phyloP scores from a whole-genome alignment of 2,888 invertebrate species.

The Dolichomitus sp. region DNA sequence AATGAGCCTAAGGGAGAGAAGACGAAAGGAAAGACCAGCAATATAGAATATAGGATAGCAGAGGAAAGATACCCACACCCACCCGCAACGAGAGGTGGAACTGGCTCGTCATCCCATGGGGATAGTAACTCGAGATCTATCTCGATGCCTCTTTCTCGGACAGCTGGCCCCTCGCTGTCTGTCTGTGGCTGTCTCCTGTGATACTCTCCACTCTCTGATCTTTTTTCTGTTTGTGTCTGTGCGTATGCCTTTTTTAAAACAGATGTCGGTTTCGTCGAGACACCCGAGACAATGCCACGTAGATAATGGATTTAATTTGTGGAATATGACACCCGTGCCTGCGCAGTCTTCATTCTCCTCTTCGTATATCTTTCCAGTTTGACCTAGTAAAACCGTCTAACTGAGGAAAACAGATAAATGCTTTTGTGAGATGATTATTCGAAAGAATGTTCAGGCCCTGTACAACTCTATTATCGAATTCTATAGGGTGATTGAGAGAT shows the following conservation, averaged over 20 bases:
- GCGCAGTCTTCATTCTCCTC: conserved; percentile 15
- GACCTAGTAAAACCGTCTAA: conserved; percentile 30
- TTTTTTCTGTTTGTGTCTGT: conserved; percentile 48
- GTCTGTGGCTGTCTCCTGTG: conserved; percentile 41
- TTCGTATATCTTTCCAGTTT: conserved; percentile 5
- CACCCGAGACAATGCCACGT: conserved; percentile 78
- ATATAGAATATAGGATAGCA: conserved; percentile 43
- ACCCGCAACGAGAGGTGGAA: conserved; percentile 65
- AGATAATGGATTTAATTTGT: conserved; percentile 81
- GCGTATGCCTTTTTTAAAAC: conserved; percentile 68
- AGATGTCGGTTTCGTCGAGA: conserved; percentile 78
- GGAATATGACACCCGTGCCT: conserved; percentile 59
- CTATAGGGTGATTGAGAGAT: conserved; percentile 55
- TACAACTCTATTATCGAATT: conserved; percentile 18
- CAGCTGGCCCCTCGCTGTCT: conserved; percentile 75
- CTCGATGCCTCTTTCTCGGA: conserved; percentile 74
- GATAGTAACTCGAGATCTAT: conserved; percentile 81
- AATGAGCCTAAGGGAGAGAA: conserved; percentile 22
- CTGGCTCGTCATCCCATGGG: conserved; percentile 69
- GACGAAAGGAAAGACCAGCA: conserved; percentile 50
- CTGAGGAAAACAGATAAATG: conserved; percentile 32
- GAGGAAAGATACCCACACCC: conserved; percentile 63
- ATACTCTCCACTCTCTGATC: conserved; percentile 50
- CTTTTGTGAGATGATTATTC: conserved; percentile 29
- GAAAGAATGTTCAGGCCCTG: conserved; percentile 21